Base-by-base conservation (phyloP, 2,888 invertebrate genomes). In the Frankliniella intonsa region DNA sequence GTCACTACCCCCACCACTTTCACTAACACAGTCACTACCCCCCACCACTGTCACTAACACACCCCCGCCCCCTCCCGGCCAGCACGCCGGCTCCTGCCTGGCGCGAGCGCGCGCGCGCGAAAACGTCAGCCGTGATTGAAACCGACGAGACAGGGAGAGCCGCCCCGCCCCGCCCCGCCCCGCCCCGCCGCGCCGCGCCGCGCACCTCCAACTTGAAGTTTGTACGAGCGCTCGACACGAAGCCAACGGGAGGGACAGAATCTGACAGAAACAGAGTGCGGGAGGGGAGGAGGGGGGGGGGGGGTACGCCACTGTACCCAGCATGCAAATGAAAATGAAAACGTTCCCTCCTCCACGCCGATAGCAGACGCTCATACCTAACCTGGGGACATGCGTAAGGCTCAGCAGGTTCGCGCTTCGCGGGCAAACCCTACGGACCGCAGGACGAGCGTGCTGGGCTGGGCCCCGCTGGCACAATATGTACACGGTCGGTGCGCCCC, bases 51-150 rank as follows among this genome's bases (percentile, higher is more conserved):
- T n/a, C n/a, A n/a, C n/a, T n/a, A n/a, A n/a, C n/a, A n/a, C n/a
- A n/a, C 55, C 55, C 17, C 55, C 9, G 12, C 55, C 55, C 14
- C 55, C 19, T 55, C 55, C 55, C 55, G 55, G 55, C 55, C 17
- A 14, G 55, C 55, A 12, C 55, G 55, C 14, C 14, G 5, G 17
- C 55, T 55, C 14, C 17, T 19, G 17, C 14, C 55, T 14, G 14
- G 55, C 5, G 55, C 25, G 22, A n/a, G n/a, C 10, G 69, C 25
- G 22, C 69, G 25, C 69, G 69, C 22, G 38, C 22, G 25, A 76
- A 76, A 62, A 62, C 62, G 62, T 62, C 62, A 14, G n/a, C 62
- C 62, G 62, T 62, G 62, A 62, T 62, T 62, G 62, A 17, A 62
- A 62, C 62, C 62, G 62, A 62, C 17, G 62, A 19, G 62, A n/a